phyloP scores from a whole-genome alignment of 2,113 vertebrate genomes.

The Anhinga anhinga region DNA sequence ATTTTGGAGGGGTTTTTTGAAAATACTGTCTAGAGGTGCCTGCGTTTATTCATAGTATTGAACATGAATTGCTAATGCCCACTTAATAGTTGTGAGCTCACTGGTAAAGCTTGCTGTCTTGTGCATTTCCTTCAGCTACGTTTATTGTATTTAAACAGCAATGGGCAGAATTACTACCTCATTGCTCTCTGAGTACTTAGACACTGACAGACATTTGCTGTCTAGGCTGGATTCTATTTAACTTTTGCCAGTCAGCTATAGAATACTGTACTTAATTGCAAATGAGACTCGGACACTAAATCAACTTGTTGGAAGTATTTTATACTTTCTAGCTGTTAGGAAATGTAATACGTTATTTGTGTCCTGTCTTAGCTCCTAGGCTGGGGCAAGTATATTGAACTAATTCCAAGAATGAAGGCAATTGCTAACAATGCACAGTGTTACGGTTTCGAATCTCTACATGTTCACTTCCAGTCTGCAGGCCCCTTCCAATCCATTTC shows the following conservation, averaged over 20 bases:
- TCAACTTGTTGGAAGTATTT: neutral
- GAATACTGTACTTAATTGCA: neutral
- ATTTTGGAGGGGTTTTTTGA: no score
- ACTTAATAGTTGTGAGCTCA: neutral
- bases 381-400: neutral
- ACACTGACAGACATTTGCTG: neutral
- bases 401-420: neutral
- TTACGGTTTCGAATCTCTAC: neutral
- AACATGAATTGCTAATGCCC: neutral
- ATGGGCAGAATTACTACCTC: neutral
- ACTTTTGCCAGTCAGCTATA: neutral
- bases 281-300: neutral
- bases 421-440: neutral
- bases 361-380: accelerated
- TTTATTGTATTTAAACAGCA: neutral
- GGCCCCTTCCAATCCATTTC: neutral
- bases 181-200: neutral
- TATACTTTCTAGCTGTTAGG: neutral
- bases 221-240: neutral
- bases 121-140: neutral
- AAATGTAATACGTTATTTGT: neutral
- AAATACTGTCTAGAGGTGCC: neutral
- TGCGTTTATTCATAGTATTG: accelerated
- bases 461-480: neutral
- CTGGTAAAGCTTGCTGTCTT: neutral